Evolutionary conservation across 2,113 vertebrate genomes (phyloP), one percentile per base, ranked within the genome.

Genomic region (Spermophilus dauricus): DNA sequence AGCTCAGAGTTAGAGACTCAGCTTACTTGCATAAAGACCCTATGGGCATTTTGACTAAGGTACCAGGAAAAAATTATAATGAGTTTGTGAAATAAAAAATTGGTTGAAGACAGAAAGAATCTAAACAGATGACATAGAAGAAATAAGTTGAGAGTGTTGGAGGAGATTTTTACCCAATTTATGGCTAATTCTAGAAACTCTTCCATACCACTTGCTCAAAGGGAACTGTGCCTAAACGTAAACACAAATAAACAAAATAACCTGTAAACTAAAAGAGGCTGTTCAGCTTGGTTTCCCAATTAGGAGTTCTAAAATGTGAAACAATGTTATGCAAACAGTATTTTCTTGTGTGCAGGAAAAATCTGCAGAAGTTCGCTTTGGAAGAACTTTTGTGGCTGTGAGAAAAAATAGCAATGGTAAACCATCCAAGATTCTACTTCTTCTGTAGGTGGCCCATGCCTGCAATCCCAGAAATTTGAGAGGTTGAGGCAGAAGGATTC

Each of bases 1-100:
- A 97, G 75, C 84, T 94, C 89, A 89, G 76, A 51, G 70, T 65
- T 67, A 76, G 78, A 94, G 53, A 94, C 73, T 13, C 10, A 94
- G 82, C 26, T 39, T 89, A 91, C 92, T 95, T 96, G 13, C 90
- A 88, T 77, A 82, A 84, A 78, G 39, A 77, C 61, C 58, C 92
- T 94, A 42, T 81, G 39, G 34, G 77, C 51, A 37, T 92, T 96
- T 78, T 77, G 78, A 34, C 20, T 76, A 95, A 96, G 32, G n/a
- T 82, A 78, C n/a, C 42, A 90, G 78, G 61, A 18, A 93, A 39
- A 96, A 91, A 95, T 45, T 78, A 48, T 18, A 95, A 48, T 76
- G 32, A 86, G 53, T 61, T 11, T 89, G 53, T 84, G 63, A 97
- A 96, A 86, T 56, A 53, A 84, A 93, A 93, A 80, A 69, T 58